Conservation (phyloP, 2,888 invertebrate species). For the Vandiemenella viatica region DNA sequence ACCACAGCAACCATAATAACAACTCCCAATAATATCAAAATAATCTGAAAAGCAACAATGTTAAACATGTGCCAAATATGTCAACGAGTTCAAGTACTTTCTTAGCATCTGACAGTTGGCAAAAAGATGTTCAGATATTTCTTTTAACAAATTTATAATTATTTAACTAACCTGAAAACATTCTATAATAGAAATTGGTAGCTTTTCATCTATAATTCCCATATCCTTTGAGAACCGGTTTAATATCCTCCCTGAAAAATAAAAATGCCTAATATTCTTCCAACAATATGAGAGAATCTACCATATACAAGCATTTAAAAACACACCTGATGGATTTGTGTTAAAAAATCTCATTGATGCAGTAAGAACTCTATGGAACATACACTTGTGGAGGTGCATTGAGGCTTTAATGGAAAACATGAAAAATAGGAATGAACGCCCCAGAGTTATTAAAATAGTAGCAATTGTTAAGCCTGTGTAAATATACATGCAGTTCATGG, state of each 20-base stretch:
- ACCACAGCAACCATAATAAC: constrained; percentile 34
- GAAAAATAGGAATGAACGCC: background rate
- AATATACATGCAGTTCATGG: background rate
- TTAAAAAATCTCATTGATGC: constrained; percentile 7
- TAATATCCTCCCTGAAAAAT: constrained; percentile 30
- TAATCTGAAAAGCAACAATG: background rate
- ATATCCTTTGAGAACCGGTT: constrained; percentile 36
- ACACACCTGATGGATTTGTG: constrained; percentile 10
- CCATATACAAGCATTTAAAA: too few relatives aligned
- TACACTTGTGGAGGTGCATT: constrained; percentile 3
- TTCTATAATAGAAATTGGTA: constrained; percentile 21
- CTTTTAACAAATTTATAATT: background rate
- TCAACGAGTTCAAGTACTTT: too few relatives aligned
- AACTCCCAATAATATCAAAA: constrained; percentile 21
- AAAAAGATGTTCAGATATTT: too few relatives aligned
- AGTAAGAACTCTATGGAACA: constrained; percentile 1
- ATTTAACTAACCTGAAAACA: constrained; percentile 18
- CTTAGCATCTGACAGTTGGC: too few relatives aligned
- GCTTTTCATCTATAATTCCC: constrained; percentile 29
- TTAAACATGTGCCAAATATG: too few relatives aligned
- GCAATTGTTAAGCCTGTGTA: background rate
- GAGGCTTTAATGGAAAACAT: constrained; percentile 3
- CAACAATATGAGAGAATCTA: background rate
- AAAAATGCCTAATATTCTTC: background rate
- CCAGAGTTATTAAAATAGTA: background rate